Base-by-base conservation (phyloP, 2,888 invertebrate genomes). In the Cinara cedri region DNA sequence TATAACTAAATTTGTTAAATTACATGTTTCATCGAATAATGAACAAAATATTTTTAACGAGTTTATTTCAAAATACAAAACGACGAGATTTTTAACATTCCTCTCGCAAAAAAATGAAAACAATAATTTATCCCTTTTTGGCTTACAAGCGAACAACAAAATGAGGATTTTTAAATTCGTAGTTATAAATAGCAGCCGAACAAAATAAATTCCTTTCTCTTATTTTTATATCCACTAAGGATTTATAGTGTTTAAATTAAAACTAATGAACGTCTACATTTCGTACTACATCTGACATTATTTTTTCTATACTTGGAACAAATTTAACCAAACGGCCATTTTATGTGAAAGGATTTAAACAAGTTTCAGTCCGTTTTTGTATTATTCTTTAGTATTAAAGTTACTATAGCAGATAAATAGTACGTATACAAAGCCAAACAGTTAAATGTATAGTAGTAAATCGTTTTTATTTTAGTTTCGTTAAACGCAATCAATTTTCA, bases 211-310 rank as follows among this genome's bases (percentile, higher is more conserved):
- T 1, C 16, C 49, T 21, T 19, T 10, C 4, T 10, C 62, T 63
- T 74, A 51, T 63, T 51, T 74, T 51, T 34, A 34, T 51, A 62
- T 34, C 21, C 10, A 19, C 34, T 21, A 4, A 51, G 19, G 51
- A 74, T 74, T 62, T 72, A 72, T 62, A 14, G 62, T 3, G 16
- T 21, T 74, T 51, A 51, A 62, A 74, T 74, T 63, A 34, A 63
- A 51, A 63, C 34, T 62, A 63, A 74, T 74, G 72, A 11, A 34
- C 10, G 34, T 51, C 62, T 51, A 21, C 34, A 51, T 62, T 34
- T 72, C 6, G 26, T 19, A 21, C 21, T 42, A 71, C 21, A 44
- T n/a, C 55, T 14, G 6, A 49, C 49, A 10, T 10, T 3, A 34
- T 34, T 14, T 8, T 44, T 49, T 10, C 14, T 26, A 34, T 34